These are phyloP conservation scores for Rhea pennata DNA, from an alignment of 2,113 vertebrate genomes.

Conservation along the genomic window DNA sequence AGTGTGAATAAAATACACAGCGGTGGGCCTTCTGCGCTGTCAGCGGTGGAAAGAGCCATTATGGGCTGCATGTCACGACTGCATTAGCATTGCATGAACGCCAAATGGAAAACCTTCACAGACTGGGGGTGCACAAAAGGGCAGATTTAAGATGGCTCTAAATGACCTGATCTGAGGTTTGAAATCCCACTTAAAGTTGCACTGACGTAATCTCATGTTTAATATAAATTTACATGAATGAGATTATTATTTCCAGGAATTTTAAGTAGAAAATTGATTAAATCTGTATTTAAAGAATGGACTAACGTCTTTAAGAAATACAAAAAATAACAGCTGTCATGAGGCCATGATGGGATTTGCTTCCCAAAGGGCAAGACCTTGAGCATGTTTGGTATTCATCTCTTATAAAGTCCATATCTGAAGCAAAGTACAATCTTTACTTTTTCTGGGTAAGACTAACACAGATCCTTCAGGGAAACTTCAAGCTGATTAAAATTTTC, in stretches of 20 bases:
- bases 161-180: background rate
- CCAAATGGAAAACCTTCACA: background rate
- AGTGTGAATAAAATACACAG: background rate
- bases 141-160: background rate
- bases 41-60: background rate
- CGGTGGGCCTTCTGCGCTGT: conserved; percentile 11
- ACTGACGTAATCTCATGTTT: background rate
- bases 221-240: conserved; percentile 1
- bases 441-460: background rate
- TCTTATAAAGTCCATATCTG: background rate
- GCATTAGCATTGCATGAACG: background rate
- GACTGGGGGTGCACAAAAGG: rapidly evolving
- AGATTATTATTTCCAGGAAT: background rate
- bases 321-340: background rate
- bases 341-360: background rate
- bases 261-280: conserved; percentile 12
- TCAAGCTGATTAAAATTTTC: background rate
- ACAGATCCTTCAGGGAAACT: background rate
- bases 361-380: conserved; percentile 21
- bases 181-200: background rate
- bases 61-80: background rate
- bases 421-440: background rate
- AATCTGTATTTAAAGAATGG: background rate
- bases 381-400: background rate
- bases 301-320: background rate